A percentile compares a stretch with the other conserved stretches of the same genome.
Conservation (phyloP, 2,797 vertebrate genomes). For the Triplophysa bombifrons region DNA sequence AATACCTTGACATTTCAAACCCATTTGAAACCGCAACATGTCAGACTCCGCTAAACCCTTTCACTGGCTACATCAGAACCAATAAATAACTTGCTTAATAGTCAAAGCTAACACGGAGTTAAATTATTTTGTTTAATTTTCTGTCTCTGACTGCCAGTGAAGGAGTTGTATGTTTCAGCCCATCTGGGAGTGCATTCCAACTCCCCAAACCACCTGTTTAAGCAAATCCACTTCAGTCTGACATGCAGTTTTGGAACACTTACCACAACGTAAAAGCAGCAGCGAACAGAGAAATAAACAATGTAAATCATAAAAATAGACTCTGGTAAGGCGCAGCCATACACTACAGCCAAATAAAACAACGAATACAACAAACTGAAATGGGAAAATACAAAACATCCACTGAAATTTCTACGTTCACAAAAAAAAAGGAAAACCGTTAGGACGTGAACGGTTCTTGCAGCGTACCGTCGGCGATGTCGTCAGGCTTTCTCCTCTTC, state of each 20-base stretch:
- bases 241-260: slow-evolving; percentile 83
- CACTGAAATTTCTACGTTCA: slow-evolving; percentile 33
- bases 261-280: slow-evolving; percentile 87
- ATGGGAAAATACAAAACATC: slow-evolving; percentile 43
- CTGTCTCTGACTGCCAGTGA: slow-evolving; percentile 72
- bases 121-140: neutral
- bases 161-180: slow-evolving; percentile 74
- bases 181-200: slow-evolving; percentile 70
- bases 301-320: slow-evolving; percentile 74
- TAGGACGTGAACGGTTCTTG: rapidly evolving
- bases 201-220: slow-evolving; percentile 61
- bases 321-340: slow-evolving; percentile 59
- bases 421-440: slow-evolving; percentile 3
- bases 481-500: slow-evolving; percentile 96
- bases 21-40: slow-evolving; percentile 32
- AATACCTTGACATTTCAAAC: slow-evolving; percentile 29
- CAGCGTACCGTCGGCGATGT: slow-evolving; percentile 87
- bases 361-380: slow-evolving; percentile 32
- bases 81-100: neutral
- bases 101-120: neutral
- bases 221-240: slow-evolving; percentile 81
- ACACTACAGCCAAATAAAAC: slow-evolving; percentile 42
- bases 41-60: slow-evolving; percentile 68
- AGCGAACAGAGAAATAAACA: slow-evolving; percentile 81
- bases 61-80: slow-evolving; percentile 69